phyloP scores from a whole-genome alignment of 2,797 vertebrate species.

The Anableps anableps region DNA sequence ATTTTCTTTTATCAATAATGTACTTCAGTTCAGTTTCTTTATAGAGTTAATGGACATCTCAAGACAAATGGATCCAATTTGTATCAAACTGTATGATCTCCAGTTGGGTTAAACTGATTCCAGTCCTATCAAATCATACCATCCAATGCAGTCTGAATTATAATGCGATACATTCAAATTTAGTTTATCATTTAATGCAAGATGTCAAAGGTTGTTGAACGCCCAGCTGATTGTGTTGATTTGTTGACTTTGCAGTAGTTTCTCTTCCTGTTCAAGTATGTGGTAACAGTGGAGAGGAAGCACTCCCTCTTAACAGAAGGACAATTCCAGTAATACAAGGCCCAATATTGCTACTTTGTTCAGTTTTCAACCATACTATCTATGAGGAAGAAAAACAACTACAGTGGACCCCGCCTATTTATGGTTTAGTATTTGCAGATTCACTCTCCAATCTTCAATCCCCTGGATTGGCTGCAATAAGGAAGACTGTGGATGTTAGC shows the following conservation, averaged over 20 bases:
- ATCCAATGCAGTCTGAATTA: neutral
- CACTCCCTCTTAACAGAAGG: neutral
- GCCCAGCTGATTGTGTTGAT: neutral
- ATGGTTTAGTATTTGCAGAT: too few species aligned
- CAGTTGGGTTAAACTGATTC: too few species aligned
- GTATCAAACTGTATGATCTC: neutral
- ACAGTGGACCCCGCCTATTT: too few species aligned
- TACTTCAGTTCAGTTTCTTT: neutral
- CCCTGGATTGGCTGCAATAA: too few species aligned
- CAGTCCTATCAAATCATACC: too few species aligned
- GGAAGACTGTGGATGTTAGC: too few species aligned
- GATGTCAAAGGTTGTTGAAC: neutral
- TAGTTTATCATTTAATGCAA: neutral
- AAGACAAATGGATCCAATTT: neutral
- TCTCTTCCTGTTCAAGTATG: neutral
- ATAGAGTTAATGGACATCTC: neutral
- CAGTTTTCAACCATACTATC: neutral
- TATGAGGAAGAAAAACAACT: too few species aligned
- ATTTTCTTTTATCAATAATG: neutral
- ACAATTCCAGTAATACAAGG: neutral
- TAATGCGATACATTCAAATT: neutral
- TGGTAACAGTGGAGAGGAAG: neutral
- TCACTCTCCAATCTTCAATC: too few species aligned
- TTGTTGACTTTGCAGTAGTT: neutral
- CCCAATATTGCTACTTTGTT: neutral